phyloP scores from a whole-genome alignment of 1,140 invertebrate genomes.

The Drosophila parabipectinata region DNA sequence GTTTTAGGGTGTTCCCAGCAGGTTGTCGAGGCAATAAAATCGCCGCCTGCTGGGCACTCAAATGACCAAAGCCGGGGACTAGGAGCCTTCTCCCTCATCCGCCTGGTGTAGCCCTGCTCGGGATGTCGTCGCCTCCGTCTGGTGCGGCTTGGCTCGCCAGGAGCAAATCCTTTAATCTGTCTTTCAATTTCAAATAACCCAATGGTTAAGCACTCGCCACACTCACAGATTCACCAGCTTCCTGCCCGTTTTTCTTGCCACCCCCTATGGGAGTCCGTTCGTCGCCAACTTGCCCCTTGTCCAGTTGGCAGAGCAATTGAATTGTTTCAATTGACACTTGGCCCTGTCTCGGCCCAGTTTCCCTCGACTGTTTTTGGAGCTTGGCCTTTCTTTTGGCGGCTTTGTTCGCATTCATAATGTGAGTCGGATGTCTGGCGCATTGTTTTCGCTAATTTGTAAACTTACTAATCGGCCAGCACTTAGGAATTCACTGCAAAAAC shows the following conservation, averaged over 20 bases:
- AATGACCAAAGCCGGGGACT: conserved; percentile 33
- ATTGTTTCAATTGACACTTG: conserved; percentile 77
- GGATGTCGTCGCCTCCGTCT: neutral
- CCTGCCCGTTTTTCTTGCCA: neutral
- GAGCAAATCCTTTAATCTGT: conserved; percentile 74
- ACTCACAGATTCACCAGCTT: conserved; percentile 27
- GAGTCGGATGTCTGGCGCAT: conserved; percentile 56
- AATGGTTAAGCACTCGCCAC: conserved; percentile 60
- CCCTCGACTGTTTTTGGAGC: conserved; percentile 14
- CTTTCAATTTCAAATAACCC: conserved; percentile 58
- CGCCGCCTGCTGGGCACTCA: conserved; percentile 52
- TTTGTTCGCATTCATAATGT: conserved; percentile 70
- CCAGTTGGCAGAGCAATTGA: conserved; percentile 62
- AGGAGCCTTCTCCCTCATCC: neutral
- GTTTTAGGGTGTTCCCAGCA: conserved; percentile 31
- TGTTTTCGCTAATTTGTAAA: conserved; percentile 36
- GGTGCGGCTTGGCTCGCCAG: conserved; percentile 29
- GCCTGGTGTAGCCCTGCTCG: neutral
- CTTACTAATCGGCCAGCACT: conserved; percentile 33
- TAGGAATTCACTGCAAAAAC: conserved; percentile 3
- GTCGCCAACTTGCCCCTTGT: neutral
- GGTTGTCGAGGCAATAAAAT: conserved; percentile 55
- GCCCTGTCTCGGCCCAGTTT: conserved; percentile 40
- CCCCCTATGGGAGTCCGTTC: conserved; percentile 4
- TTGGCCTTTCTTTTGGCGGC: conserved; percentile 16